Evolutionary conservation across 2,888 invertebrate genomes (phyloP).

Genomic region (Criorhina ranunculi): DNA sequence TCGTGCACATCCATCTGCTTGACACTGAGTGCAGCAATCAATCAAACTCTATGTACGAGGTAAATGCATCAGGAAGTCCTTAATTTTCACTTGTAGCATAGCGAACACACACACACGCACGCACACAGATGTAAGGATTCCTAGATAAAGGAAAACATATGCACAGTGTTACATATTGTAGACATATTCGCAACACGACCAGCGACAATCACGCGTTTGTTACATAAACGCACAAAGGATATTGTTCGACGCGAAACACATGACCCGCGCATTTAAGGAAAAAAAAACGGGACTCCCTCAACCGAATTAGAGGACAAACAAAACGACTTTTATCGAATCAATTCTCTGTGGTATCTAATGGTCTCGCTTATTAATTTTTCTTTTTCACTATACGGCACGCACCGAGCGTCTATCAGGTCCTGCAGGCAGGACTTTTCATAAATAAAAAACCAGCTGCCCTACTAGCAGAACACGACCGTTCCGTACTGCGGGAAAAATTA

Average conservation of each 20-base stretch:
- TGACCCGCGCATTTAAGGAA: conserved; percentile 23
- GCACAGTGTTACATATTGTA: conserved; percentile 22
- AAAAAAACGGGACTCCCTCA: conserved; percentile 12
- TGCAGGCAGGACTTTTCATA: conserved; percentile 28
- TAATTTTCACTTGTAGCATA: conserved; percentile 47
- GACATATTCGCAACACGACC: conserved; percentile 21
- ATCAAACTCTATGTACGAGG: conserved; percentile 41
- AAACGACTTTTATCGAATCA: conserved; percentile 35
- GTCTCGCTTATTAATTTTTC: conserved; percentile 19
- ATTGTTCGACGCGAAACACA: conserved; percentile 32
- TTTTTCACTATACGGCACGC: neutral
- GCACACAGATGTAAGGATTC: conserved; percentile 17
- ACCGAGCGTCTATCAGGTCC: conserved; percentile 9
- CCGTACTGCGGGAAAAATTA: conserved; percentile 45
- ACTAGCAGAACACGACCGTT: conserved; percentile 47
- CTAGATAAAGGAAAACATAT: conserved; percentile 1
- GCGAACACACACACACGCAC: neutral
- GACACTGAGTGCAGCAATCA: conserved; percentile 49
- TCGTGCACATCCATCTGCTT: conserved; percentile 36
- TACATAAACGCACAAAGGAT: conserved; percentile 65
- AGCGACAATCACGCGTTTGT: conserved; percentile 45
- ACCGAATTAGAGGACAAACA: conserved; percentile 30
- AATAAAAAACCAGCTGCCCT: conserved; percentile 2
- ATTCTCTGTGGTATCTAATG: conserved; percentile 32
- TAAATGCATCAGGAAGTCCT: conserved; percentile 41